Conservation (phyloP, 2,888 invertebrate genomes). For the Trachelus stipa region DNA sequence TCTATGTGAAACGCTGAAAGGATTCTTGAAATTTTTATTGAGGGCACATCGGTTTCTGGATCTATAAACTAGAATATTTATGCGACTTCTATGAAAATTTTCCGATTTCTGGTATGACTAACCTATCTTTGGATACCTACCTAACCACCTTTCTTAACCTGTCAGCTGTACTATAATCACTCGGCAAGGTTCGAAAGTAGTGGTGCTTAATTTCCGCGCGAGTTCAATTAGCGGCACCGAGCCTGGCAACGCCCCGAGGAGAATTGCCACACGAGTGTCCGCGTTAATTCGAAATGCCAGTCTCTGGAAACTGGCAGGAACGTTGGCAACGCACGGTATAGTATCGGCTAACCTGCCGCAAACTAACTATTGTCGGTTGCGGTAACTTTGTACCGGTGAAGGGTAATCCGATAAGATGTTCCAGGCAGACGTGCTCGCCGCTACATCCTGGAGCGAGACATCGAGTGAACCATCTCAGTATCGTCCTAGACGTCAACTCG, state of each 20-base stretch:
- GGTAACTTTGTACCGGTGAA: constrained; percentile 38
- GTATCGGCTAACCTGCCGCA: constrained; percentile 32
- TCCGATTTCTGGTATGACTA: background rate
- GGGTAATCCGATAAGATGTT: constrained; percentile 55
- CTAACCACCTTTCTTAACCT: background rate
- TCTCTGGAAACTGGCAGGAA: background rate
- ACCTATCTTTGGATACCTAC: background rate
- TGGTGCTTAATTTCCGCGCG: background rate
- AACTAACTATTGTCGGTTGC: constrained; percentile 55
- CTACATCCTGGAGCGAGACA: background rate
- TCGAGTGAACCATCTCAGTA: constrained; percentile 11
- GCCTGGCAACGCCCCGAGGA: background rate
- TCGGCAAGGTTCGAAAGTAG: background rate
- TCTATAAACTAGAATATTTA: background rate
- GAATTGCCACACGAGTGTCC: background rate
- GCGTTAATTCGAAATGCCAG: background rate
- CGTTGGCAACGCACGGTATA: background rate
- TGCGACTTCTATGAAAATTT: background rate
- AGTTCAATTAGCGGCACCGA: background rate
- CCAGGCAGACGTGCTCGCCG: constrained; percentile 40
- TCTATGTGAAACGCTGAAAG: background rate
- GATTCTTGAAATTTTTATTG: background rate
- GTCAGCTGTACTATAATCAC: background rate
- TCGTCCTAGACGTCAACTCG: constrained; percentile 2
- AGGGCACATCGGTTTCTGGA: background rate